These are phyloP conservation scores for Listrodromus nycthemerus DNA, from an alignment of 2,888 invertebrate genomes.

Conservation along the genomic window DNA sequence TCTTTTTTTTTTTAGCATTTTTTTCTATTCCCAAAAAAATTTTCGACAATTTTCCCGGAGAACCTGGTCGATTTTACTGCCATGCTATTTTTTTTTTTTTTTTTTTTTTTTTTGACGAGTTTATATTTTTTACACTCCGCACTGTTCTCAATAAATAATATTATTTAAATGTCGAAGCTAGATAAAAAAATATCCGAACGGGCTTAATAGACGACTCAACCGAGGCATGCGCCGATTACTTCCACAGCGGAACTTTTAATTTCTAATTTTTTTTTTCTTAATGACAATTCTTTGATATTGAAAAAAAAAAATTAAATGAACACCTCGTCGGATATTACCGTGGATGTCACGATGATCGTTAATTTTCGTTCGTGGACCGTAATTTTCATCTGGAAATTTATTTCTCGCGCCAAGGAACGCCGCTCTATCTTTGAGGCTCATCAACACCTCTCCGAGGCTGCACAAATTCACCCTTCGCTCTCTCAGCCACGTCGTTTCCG, in stretches of 20 bases:
- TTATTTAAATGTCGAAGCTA: no score
- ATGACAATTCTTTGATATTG: neutral
- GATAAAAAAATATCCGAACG: no score
- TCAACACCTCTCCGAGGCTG: slow-evolving; percentile 10
- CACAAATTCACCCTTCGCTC: neutral
- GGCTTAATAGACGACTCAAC: no score
- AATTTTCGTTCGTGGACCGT: neutral
- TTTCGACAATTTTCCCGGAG: no score
- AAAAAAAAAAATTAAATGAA: neutral
- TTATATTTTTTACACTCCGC: no score
- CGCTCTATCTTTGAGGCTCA: slow-evolving; percentile 6
- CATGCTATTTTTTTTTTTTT: no score
- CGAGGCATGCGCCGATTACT: no score
- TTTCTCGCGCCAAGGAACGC: neutral
- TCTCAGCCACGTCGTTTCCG: neutral
- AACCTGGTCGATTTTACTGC: no score
- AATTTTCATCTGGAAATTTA: neutral
- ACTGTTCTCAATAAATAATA: no score
- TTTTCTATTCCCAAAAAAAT: neutral
- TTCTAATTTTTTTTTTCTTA: no score
- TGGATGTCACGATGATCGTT: neutral
- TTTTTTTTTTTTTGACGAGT: no score
- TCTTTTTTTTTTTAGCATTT: neutral
- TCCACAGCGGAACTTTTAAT: no score
- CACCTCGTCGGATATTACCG: neutral